Evolutionary conservation across 2,113 vertebrate species (phyloP).

Genomic region (Eptesicus fuscus): DNA sequence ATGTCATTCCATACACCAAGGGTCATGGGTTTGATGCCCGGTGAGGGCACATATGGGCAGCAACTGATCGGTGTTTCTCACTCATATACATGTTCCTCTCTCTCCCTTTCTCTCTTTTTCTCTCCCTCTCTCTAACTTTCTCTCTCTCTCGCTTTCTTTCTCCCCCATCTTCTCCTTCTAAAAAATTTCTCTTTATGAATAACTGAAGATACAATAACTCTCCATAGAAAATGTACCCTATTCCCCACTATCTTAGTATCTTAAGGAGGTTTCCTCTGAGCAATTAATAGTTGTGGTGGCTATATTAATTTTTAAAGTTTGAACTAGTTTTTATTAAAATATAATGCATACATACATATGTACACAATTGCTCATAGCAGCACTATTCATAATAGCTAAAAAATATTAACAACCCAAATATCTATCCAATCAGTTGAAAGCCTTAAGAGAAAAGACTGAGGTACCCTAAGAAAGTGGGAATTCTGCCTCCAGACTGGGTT

Average conservation of each 20-base stretch:
- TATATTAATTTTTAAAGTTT: slow-evolving; percentile 18
- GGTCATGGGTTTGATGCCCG: not conserved
- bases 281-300: not conserved
- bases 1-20: not conserved
- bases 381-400: not conserved
- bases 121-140: too few species aligned
- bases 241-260: not conserved
- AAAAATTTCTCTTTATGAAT: not conserved
- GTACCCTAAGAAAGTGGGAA: not conserved
- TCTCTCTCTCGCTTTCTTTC: not conserved
- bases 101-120: too few species aligned
- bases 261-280: not conserved
- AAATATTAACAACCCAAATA: not conserved
- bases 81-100: not conserved
- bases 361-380: not conserved
- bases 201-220: not conserved
- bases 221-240: not conserved
- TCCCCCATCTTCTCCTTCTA: not conserved
- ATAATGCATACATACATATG: not conserved
- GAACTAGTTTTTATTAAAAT: not conserved
- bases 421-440: not conserved
- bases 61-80: not conserved
- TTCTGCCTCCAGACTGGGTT: not conserved
- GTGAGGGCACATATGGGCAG: not conserved
- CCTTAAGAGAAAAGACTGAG: not conserved